Evolutionary conservation across 1,140 invertebrate species (phyloP).

Genomic region (Antheraea mylitta): DNA sequence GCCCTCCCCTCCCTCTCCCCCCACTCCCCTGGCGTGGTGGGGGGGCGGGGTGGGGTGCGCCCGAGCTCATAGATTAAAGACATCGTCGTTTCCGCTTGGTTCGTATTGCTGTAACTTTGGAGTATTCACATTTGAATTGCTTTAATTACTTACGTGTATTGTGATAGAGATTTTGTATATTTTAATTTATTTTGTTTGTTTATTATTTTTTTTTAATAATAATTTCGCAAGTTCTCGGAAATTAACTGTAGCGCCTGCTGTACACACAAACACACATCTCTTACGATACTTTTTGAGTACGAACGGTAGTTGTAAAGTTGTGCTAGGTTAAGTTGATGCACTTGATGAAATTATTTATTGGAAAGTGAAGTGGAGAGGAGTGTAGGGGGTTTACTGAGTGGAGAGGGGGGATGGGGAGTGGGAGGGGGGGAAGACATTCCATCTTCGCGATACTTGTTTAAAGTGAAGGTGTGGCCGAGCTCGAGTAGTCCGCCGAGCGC

Average conservation of each 20-base stretch:
- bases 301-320: conserved; percentile 69
- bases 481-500: not conserved
- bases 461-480: conserved; percentile 30
- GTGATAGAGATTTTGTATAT: conserved; percentile 79
- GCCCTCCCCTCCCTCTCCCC: too few species aligned
- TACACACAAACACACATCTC: conserved; percentile 38
- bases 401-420: too few species aligned
- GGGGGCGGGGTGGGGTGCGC: not conserved
- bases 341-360: conserved; percentile 30
- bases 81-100: conserved; percentile 42
- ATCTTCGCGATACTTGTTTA: conserved; percentile 33
- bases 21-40: too few species aligned
- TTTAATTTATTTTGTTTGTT: conserved; percentile 72
- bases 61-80: conserved; percentile 20
- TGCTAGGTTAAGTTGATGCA: conserved; percentile 72
- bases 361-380: not conserved
- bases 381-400: too few species aligned
- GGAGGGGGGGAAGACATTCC: conserved; percentile 45
- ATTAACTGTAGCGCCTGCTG: conserved; percentile 52
- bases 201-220: too few species aligned
- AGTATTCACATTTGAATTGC: conserved; percentile 75
- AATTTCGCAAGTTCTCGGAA: conserved; percentile 72
- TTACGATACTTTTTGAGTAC: conserved; percentile 57
- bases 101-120: conserved; percentile 69
- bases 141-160: conserved; percentile 79